These are phyloP conservation scores for Xerus inauris DNA, from an alignment of 2,113 vertebrate species.

Conservation along the genomic window DNA sequence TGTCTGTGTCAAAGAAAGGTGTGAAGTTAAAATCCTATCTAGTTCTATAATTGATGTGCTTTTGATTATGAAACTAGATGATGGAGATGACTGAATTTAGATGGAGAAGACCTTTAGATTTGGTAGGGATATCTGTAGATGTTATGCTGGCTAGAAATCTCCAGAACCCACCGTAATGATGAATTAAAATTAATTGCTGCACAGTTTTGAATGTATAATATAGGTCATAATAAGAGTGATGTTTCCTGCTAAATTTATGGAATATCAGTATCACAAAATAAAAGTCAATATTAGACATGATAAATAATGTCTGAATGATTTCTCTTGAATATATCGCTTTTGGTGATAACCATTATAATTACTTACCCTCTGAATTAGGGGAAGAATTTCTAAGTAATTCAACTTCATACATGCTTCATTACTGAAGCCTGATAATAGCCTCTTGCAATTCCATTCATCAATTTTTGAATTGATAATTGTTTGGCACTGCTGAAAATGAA, in stretches of 20 bases:
- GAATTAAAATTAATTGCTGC: neutral
- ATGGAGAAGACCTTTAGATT: neutral
- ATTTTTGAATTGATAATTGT: neutral
- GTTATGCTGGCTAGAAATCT: neutral
- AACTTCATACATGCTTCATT: neutral
- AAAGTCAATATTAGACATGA: neutral
- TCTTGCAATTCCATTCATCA: neutral
- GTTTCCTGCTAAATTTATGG: neutral
- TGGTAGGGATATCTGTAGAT: neutral
- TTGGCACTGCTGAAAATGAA: neutral
- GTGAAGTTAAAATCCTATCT: neutral
- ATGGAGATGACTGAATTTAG: neutral
- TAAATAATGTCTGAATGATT: neutral
- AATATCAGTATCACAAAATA: neutral
- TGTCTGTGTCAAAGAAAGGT: neutral
- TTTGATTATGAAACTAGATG: neutral
- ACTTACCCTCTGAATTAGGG: neutral
- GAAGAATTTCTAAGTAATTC: neutral
- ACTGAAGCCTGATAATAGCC: rapidly evolving
- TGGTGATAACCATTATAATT: neutral
- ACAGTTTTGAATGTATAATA: neutral
- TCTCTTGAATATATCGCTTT: neutral
- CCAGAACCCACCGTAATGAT: neutral
- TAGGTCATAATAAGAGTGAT: neutral
- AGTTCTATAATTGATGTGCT: neutral